A percentile compares a stretch with the other conserved stretches of the same genome.
These are phyloP conservation scores for Eulithis prunata DNA, from an alignment of 2,888 invertebrate species.

Conservation along the genomic window DNA sequence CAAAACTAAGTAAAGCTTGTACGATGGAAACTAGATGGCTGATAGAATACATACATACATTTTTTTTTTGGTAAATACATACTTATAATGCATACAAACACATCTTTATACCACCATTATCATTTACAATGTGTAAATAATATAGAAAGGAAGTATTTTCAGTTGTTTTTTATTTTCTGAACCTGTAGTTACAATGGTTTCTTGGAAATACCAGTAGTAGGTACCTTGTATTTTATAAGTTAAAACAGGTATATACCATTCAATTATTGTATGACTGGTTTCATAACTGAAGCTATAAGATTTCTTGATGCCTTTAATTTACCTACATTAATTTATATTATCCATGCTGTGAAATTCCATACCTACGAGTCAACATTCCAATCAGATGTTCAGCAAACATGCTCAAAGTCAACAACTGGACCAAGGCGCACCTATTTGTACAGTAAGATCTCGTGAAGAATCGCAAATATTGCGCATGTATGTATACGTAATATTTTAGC, in stretches of 20 bases:
- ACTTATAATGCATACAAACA: too few species aligned
- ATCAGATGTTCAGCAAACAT: constrained; percentile 70
- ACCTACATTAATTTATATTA: constrained; percentile 32
- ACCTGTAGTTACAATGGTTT: background rate
- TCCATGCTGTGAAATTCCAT: constrained; percentile 25
- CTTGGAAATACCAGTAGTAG: background rate
- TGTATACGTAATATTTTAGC: constrained; percentile 33
- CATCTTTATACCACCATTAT: too few species aligned
- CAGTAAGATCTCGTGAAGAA: constrained; percentile 61
- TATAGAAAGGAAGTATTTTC: too few species aligned
- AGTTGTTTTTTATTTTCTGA: too few species aligned
- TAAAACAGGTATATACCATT: constrained; percentile 1
- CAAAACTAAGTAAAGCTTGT: too few species aligned
- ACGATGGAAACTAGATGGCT: too few species aligned
- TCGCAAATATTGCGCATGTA: constrained; percentile 55
- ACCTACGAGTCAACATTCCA: constrained; percentile 59
- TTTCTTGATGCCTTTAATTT: constrained; percentile 31
- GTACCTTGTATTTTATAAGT: constrained; percentile 2
- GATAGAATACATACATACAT: too few species aligned
- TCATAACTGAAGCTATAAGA: constrained; percentile 18
- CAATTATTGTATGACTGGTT: constrained; percentile 7
- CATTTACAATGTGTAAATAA: too few species aligned
- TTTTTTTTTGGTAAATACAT: too few species aligned
- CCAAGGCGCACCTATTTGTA: constrained; percentile 63
- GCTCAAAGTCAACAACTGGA: constrained; percentile 75